Base-by-base conservation (phyloP, 2,797 vertebrate species). In the Ambastaia sidthimunki region DNA sequence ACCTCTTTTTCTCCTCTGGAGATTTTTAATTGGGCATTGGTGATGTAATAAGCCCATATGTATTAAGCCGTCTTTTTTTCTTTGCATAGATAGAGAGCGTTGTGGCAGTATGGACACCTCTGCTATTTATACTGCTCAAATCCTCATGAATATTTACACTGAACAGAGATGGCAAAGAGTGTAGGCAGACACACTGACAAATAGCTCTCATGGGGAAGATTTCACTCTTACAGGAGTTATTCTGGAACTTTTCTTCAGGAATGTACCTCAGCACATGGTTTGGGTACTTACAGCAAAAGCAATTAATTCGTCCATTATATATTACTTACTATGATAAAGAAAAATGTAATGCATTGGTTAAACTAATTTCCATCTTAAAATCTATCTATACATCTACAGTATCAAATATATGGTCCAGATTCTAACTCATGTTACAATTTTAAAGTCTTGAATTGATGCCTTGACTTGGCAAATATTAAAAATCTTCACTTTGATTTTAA, bases 61-160 rank as follows among this genome's bases (percentile, higher is more conserved):
- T 41, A 41, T 93, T 93, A 94, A 93, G 92, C 90, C 4, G 76
- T 82, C 81, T 80, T 84, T 78, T 82, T 92, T 90, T 90, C 91
- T 93, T 90, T 93, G 91, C 91, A 90, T 91, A 93, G 93, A 94
- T 94, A 91, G 92, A 92, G 91, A 93, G 92, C 85, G 90, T 92
- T 92, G 90, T 90, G 89, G 92, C 90, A 93, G 93, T 91, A 91
- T 92, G 92, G 93, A 94, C 93, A 94, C 92, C 93, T 94, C 89
- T 84, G 91, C 93, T 94, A 94, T 94, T 94, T 94, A 94, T 95
- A 94, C 93, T 90, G 91, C 91, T 89, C 90, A 94, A 95, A 95
- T 95, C 94, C 93, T 95, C 94, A 94, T 94, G 93, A 94, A 95
- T 95, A 94, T 95, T 94, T 93, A 94, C 90, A 91, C 85, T 73